Percentiles rank a stretch among this genome's conserved stretches.
Conservation (phyloP, 23 tunicate genomes). For the Diplosoma virens region DNA sequence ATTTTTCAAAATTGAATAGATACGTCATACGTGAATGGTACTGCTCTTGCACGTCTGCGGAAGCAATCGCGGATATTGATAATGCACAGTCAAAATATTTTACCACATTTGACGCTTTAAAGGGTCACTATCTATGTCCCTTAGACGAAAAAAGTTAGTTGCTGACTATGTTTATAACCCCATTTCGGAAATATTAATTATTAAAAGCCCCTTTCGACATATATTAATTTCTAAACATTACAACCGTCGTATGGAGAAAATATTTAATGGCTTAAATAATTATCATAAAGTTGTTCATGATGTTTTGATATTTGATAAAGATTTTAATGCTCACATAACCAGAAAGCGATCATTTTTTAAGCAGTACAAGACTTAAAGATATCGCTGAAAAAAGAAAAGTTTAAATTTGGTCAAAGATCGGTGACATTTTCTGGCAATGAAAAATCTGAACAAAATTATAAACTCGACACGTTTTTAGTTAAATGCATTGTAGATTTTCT, state of each 20-base stretch:
- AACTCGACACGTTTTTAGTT: too few species aligned
- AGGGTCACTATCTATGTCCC: slow-evolving; percentile 3
- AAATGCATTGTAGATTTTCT: too few species aligned
- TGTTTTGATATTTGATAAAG: slow-evolving; percentile 1
- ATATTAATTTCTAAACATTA: slow-evolving; percentile 4
- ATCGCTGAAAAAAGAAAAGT: neutral
- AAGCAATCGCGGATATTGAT: slow-evolving; percentile 2
- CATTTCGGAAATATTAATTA: neutral
- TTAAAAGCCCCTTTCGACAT: neutral
- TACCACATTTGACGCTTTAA: slow-evolving; percentile 5
- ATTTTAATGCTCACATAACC: neutral
- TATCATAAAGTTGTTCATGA: slow-evolving; percentile 6
- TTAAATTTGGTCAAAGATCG: neutral
- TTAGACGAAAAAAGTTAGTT: neutral
- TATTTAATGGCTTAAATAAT: too few species aligned
- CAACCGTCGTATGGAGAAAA: too few species aligned
- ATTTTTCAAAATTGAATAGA: slow-evolving; percentile 6
- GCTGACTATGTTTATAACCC: neutral
- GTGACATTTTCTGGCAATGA: neutral
- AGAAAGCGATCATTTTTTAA: neutral
- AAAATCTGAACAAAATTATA: too few species aligned
- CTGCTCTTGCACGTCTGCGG: neutral
- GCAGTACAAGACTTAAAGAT: neutral
- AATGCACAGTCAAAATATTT: neutral
- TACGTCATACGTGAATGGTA: neutral